Base-by-base conservation (phyloP, 1,140 invertebrate species). In the Aricia agestis region DNA sequence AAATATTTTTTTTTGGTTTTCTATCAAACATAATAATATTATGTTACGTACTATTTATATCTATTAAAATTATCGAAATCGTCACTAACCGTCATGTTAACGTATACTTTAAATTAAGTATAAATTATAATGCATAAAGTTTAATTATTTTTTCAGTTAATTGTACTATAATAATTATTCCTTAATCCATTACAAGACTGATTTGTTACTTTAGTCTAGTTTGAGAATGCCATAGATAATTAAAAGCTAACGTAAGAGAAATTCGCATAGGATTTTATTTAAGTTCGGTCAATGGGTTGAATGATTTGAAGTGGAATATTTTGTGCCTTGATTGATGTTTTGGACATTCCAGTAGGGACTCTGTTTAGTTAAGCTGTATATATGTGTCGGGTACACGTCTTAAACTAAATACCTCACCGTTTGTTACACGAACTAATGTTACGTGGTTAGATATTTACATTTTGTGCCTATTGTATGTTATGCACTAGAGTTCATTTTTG, bases 161-260 rank as follows among this genome's bases (percentile, higher is more conserved):
- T 63, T 63, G 59, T 63, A 63, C 59, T 63, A 82, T 82, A 85
- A 79, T 87, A 85, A 81, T 89, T 84, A 84, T 85, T 87, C 87
- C 79, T 75, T 89, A 89, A 87, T 89, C 84, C 70, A 69, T 84
- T 89, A 79, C 82, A 91, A 91, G 89, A 91, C 89, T 91, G 89
- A 91, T 91, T 90, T 87, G 86, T 89, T 91, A 91, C 83, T 91
- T 84, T 91, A 91, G 89, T 91, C 89, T 91, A 91, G 87, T 91
- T 90, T 84, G 86, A 89, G 83, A 90, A 90, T 91, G 89, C 87
- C 87, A 91, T 90, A 91, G 87, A 91, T 87, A 88, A 82, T 78
- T 82, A 76, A 76, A 84, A 85, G 79, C 82, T 78, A 61, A 61
- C 17, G 9, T 61, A 61, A 10, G 9, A 63, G 17, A 69, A 69